Evolutionary conservation across 2,113 vertebrate genomes (phyloP), one percentile per base, ranked within the genome.

Genomic region (Heterocephalus glaber): DNA sequence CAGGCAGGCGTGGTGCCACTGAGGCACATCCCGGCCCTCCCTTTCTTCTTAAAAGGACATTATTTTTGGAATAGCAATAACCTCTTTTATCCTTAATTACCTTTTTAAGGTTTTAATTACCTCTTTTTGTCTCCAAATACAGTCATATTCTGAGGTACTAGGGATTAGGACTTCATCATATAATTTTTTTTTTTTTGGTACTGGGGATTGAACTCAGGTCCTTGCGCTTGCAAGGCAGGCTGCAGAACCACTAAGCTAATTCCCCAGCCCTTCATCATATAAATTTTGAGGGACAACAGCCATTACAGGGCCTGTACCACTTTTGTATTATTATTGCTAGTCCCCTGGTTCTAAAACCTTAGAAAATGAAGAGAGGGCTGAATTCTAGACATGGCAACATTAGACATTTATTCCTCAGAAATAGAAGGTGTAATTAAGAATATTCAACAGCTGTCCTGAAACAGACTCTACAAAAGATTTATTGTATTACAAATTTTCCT

Each of bases 321-420:
- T 35, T 92, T 93, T 83, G 13, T 86, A 76, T 88, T 94, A 72
- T 76, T 93, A 38, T 94, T 89, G 11, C 66, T 84, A 72, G 10
- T 70, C 28, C 9, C 44, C 65, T 91, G 60, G 52, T 86, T 96
- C 83, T 77, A 63, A 93, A 61, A 33, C 6, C 35, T 89, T 85
- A 90, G 56, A 83, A 87, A 93, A 66, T 93, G 76, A 79, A 52
- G 47, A 76, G 11, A 44, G 63, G 8, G 11, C 41, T 76, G 24
- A 76, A 44, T 76, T 76, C 11, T 47, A 44, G 24, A 2, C 38
- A 38, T 54, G 54, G 24, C 26, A 95, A 35, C 19, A 56, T 89
- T 74, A 92, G 74, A 38, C 30, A 54, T 68, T 86, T 92, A 90
- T 87, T 81, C 85, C 47, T 77, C 92, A 60, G 22, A 94, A 87